Evolutionary conservation across 1,140 invertebrate genomes (phyloP), one percentile per base, ranked within the genome.

Genomic region (Caerostris extrusa): DNA sequence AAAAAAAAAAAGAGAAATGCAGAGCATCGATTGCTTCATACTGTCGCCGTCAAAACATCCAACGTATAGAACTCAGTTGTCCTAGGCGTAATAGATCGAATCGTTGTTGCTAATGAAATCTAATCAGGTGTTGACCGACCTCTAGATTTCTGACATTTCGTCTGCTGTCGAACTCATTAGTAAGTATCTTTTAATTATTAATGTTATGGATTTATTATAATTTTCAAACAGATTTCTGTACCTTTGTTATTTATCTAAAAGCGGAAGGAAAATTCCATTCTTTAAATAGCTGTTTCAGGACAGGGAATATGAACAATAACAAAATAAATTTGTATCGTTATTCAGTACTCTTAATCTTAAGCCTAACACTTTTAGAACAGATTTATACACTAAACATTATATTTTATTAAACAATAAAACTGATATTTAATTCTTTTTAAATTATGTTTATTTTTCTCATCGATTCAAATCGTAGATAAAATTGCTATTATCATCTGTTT

Each of bases 101-200:
- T 77, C 71, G 71, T 77, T 71, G 69, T 71, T 77, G 71, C 71
- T 77, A 77, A 77, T 77, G 71, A 77, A 77, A 77, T 50, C 71
- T 77, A 77, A 77, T 77, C 71, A 77, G 71, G 71, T 77, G 71
- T 77, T 77, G 71, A 77, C 71, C 71, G 71, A 77, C 71, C 71
- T 77, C 71, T 77, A 77, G 71, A 34, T 77, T 77, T 77, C 71
- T 77, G 71, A 77, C 71, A 77, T 77, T 77, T 77, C 71, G 10
- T 77, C 34, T 77, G 34, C 71, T 77, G 34, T 77, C 53, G 71
- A 77, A 77, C 34, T 77, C 71, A 53, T 50, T 50, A 77, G 71
- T 77, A 77, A 77, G 71, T 4, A 50, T 50, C 3, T 50, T 77
- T 77, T 77, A 3, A 6, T 19, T 19, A 19, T 69, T 5, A 34